Conservation (phyloP, 2,797 vertebrate genomes). For the Alcedo quadribrachys region DNA sequence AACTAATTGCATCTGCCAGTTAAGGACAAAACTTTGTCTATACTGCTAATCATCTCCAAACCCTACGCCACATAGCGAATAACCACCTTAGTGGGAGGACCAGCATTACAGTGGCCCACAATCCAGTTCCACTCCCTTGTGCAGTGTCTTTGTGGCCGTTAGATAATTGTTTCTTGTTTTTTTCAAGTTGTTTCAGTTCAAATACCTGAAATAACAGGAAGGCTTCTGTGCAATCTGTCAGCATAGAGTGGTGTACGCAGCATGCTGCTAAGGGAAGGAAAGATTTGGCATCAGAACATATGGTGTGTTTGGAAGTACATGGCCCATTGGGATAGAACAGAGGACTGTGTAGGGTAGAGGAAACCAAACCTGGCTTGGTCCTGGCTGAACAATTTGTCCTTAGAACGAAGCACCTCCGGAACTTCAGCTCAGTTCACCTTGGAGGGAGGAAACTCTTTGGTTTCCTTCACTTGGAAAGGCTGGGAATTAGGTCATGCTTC, state of each 20-base stretch:
- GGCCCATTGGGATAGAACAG: fast-evolving
- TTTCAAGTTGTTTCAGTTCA: not conserved
- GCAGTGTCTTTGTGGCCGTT: not conserved
- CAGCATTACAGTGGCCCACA: not conserved
- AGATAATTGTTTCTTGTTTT: not conserved
- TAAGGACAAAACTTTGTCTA: conserved; percentile 1
- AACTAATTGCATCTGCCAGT: conserved; percentile 9
- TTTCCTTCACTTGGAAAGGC: not conserved
- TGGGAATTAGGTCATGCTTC: not conserved
- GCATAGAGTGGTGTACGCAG: not conserved
- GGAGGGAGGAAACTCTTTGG: not conserved
- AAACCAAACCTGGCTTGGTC: not conserved
- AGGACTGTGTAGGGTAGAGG: conserved; percentile 8
- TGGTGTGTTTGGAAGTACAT: not conserved
- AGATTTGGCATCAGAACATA: not conserved
- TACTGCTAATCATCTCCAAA: not conserved
- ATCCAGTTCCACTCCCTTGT: not conserved
- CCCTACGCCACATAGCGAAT: not conserved
- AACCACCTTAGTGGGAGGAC: not conserved
- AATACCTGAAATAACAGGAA: conserved; percentile 41
- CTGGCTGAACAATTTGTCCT: not conserved
- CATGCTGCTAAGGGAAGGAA: not conserved
- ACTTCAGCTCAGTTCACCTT: not conserved
- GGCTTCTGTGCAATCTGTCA: not conserved
- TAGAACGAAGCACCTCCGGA: not conserved